Base-by-base conservation (phyloP, 2,113 vertebrate species). In the Macheiramphus alcinus region DNA sequence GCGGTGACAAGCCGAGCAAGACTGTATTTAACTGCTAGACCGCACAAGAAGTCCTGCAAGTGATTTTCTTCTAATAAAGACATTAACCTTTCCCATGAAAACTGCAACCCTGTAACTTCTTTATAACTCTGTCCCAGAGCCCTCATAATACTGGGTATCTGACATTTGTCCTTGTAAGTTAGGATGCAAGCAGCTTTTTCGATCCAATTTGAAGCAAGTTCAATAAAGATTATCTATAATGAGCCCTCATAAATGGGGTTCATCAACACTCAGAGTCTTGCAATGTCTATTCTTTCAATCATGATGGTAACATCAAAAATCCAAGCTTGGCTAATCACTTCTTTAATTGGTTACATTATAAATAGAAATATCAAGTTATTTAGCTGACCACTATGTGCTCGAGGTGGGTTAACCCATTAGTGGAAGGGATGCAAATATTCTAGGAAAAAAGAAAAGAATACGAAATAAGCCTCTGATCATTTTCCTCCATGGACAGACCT, bases 401-500 rank as follows among this genome's bases (percentile, higher is more conserved):
- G 2, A 70, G 16, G 73, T 70, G 12, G 38, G 31, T 65, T 59
- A 76, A 47, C 36, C 23, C 36, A 23, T 26, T 47, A 76, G 19
- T 18, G 31, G 59, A 68, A 67, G 38, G 83, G 19, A 59, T 1
- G 16, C 6, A 72, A 79, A 61, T 58, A 86, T 67, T 89, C 61
- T n/a, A 36, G 21, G 43, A 4, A 0, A 0, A 1, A 40, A 40
- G 55, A 22, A 32, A 31, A 40, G 1, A 85, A 38, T 6, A 42
- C 7, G 2, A 70, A 90, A 68, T 14, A 55, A 53, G 17, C 17
- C 23, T 80, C 34, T 8, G 27, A 32, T 32, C 14, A 26, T 66
- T 89, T 76, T 65, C 17, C 40, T 87, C 65, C 32, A 14, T 0
- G 6, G 59, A 61, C 20, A 70, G 29, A 59, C 27, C 10, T 11